These are phyloP conservation scores for Drosophila macrospina DNA, from an alignment of 2,888 invertebrate genomes.

Conservation along the genomic window DNA sequence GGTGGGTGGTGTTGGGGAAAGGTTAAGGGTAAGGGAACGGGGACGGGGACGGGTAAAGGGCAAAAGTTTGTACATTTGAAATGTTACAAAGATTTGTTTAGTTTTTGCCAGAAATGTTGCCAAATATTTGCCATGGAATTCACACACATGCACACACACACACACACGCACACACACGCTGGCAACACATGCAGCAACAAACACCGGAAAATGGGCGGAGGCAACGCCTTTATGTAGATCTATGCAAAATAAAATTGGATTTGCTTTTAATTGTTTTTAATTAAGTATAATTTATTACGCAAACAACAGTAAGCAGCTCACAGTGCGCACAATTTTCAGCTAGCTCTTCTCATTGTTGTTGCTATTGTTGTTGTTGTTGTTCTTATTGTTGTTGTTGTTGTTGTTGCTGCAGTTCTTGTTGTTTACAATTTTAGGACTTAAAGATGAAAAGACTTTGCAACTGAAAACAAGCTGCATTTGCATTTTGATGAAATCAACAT, in stretches of 20 bases:
- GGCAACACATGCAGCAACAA: constrained; percentile 13
- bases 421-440: constrained; percentile 28
- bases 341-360: constrained; percentile 7
- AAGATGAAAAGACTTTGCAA: constrained; percentile 19
- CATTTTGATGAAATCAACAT: constrained; percentile 62
- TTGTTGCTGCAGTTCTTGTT: constrained; percentile 9
- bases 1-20: no score
- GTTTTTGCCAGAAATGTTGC: constrained; percentile 63
- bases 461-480: constrained; percentile 48
- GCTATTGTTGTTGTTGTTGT: constrained; percentile 17
- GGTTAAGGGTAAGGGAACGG: no score
- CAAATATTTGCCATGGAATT: constrained; percentile 72
- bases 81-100: constrained; percentile 72
- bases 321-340: constrained; percentile 31
- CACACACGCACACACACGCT: no score
- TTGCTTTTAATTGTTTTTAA: constrained; percentile 83
- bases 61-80: constrained; percentile 73
- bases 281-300: constrained; percentile 80
- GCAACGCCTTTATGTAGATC: constrained; percentile 27
- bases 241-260: constrained; percentile 67
- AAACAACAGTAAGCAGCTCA: constrained; percentile 68
- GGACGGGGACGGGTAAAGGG: neutral
- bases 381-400: constrained; percentile 10
- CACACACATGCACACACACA: no score
- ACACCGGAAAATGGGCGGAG: constrained; percentile 20